A percentile compares a stretch with the other conserved stretches of the same genome.
phyloP scores from a whole-genome alignment of 2,113 vertebrate genomes.

The Euleptes europaea region DNA sequence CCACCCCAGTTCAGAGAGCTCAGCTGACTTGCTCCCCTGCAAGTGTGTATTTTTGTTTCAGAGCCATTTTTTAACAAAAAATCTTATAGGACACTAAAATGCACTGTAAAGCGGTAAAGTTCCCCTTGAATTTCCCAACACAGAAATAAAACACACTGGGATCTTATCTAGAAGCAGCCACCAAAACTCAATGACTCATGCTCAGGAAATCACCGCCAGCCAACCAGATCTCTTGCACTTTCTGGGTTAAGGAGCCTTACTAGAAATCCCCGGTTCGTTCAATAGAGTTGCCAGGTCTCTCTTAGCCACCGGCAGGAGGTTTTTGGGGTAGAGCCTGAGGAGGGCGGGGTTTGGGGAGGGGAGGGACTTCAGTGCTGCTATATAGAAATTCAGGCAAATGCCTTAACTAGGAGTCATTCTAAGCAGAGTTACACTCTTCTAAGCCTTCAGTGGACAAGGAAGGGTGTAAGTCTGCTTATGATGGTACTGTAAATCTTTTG shows the following conservation, averaged over 20 bases:
- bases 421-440: no score
- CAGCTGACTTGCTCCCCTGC: neutral
- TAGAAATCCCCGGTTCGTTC: neutral
- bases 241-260: neutral
- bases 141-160: fast-evolving
- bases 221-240: neutral
- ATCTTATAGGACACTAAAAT: no score
- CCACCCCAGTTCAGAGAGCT: neutral
- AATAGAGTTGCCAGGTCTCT: no score
- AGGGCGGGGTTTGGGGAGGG: no score
- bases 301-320: no score
- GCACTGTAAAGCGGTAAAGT: fast-evolving
- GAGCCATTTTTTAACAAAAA: no score
- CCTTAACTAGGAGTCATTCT: neutral
- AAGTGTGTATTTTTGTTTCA: neutral
- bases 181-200: neutral
- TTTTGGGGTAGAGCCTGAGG: no score
- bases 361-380: no score
- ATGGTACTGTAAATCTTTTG: no score
- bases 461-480: no score
- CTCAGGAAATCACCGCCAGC: neutral
- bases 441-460: no score
- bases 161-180: fast-evolving
- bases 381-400: no score
- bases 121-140: neutral